phyloP scores from a whole-genome alignment of 92 coral and sea anemone genomes.

The Epizoanthus ramosus region DNA sequence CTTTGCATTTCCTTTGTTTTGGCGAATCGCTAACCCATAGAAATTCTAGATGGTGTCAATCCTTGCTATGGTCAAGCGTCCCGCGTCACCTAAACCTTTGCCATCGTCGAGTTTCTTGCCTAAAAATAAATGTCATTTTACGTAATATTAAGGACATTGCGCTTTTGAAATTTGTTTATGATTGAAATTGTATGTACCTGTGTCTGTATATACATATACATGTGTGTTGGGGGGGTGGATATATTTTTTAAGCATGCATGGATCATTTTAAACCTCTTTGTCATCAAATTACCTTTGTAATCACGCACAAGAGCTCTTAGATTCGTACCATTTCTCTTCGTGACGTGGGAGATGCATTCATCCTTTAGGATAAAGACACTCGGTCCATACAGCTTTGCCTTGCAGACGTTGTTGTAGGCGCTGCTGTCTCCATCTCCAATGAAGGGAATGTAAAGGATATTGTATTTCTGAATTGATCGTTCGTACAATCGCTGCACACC shows the following conservation, averaged over 20 bases:
- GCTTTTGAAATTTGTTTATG: too few relatives aligned
- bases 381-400: slow-evolving; percentile 29
- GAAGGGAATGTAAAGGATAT: slow-evolving; percentile 29
- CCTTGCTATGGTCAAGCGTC: slow-evolving; percentile 37
- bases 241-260: too few relatives aligned
- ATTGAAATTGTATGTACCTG: too few relatives aligned
- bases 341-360: slow-evolving; percentile 45
- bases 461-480: slow-evolving; percentile 17
- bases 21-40: slow-evolving; percentile 53
- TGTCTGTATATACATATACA: too few relatives aligned
- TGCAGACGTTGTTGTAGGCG: slow-evolving; percentile 12
- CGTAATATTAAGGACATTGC: too few relatives aligned
- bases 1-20: slow-evolving; percentile 49
- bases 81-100: slow-evolving; percentile 30
- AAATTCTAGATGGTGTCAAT: slow-evolving; percentile 48
- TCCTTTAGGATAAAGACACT: slow-evolving; percentile 26
- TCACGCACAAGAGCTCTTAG: slow-evolving; percentile 43
- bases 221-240: too few relatives aligned
- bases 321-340: slow-evolving; percentile 41
- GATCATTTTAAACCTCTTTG: too few relatives aligned
- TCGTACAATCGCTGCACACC: slow-evolving; percentile 20
- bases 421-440: slow-evolving; percentile 49
- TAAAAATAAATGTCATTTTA: not conserved
- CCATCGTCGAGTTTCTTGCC: slow-evolving; percentile 38
- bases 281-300: slow-evolving; percentile 43